Evolutionary conservation across 2,888 invertebrate genomes (phyloP), one percentile per base, ranked within the genome.

Genomic region (Eucriotettix oculatus): DNA sequence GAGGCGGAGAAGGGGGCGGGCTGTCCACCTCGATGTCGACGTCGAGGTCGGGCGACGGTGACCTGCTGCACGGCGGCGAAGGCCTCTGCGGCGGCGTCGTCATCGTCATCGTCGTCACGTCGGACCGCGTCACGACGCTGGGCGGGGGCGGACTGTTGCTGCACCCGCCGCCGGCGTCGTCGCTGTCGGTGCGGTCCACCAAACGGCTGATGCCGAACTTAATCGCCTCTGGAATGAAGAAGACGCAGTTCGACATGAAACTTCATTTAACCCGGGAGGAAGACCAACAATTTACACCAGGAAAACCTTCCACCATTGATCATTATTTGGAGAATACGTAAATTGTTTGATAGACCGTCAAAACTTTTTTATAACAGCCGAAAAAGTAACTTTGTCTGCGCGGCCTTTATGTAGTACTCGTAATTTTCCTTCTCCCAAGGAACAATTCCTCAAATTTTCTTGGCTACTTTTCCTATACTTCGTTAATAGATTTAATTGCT

Each of bases 191-290:
- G 63, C 62, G 59, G 16, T 80, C 80, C 43, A 91, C 87, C 66
- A 91, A 75, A 62, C 90, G 84, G 72, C 83, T 88, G 68, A 91
- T 85, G 62, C 90, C 89, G 69, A 90, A 91, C 69, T 90, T 89
- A 69, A 90, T 83, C 71, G 86, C 84, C 69, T 88, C 90, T 90
- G 83, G 7, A 80, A 61, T 79, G 64, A 63, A 72, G 71, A 69
- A 65, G 7, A 29, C 29, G 7, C 29, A 29, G 29, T 29, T 7
- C 29, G 7, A 29, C 29, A 29, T n/a, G n/a, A n/a, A n/a, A n/a
- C n/a, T n/a, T n/a, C n/a, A n/a, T n/a, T 29, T 29, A 5, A 29
- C 29, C 29, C 29, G 29, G 29, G 29, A 5, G 29, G 29, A 29
- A 29, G 7, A n/a, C n/a, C n/a, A n/a, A n/a, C n/a, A n/a, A n/a